phyloP scores from a whole-genome alignment of 2,888 invertebrate genomes.

The Amphipoea lucens region DNA sequence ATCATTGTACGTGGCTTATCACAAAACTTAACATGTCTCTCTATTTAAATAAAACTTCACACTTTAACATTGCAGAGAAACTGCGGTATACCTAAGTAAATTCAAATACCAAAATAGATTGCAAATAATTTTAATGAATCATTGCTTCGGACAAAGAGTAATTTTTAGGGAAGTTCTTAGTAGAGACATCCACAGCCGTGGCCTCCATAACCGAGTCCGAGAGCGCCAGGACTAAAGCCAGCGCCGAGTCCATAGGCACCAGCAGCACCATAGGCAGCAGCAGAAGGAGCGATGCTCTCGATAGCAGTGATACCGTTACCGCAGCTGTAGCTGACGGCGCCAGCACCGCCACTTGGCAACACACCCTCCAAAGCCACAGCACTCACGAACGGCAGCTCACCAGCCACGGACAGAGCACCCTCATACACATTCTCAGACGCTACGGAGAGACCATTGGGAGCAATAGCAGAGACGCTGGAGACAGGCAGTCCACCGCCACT shows the following conservation, averaged over 20 bases:
- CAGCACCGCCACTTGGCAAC: conserved; percentile 51
- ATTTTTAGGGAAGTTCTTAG: background rate
- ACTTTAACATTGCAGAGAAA: too few species aligned
- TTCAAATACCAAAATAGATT: too few species aligned
- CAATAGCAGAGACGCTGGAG: conserved; percentile 43
- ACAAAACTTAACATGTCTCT: too few species aligned
- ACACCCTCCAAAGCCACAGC: conserved; percentile 47
- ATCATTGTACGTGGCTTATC: too few species aligned
- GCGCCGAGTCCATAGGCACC: conserved; percentile 7
- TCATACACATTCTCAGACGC: conserved; percentile 61
- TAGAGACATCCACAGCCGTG: too few species aligned
- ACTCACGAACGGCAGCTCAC: conserved; percentile 33
- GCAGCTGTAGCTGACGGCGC: conserved; percentile 50
- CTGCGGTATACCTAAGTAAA: too few species aligned
- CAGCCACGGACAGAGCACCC: conserved; percentile 49
- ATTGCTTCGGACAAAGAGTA: background rate
- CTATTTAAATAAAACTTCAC: too few species aligned
- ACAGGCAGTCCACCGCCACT: conserved; percentile 52
- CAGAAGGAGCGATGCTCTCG: background rate
- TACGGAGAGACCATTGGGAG: conserved; percentile 54
- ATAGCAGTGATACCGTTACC: conserved; percentile 40
- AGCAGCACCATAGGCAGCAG: background rate
- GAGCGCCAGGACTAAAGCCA: background rate
- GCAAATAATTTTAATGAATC: too few species aligned
- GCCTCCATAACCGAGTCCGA: conserved; percentile 8